Evolutionary conservation across 2,888 invertebrate genomes (phyloP).

Genomic region (Ditula angustiorana): DNA sequence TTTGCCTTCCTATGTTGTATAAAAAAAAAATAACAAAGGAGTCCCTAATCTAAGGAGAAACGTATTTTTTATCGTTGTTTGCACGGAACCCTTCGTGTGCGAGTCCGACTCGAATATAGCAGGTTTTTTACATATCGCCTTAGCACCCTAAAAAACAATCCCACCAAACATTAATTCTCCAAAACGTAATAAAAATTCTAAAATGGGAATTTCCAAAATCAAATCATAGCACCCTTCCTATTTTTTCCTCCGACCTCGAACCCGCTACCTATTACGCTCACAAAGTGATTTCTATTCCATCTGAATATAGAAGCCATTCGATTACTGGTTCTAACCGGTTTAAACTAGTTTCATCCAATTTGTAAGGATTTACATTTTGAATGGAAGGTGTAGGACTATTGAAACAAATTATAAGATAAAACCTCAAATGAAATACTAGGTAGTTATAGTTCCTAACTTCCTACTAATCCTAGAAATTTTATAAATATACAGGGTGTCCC

Average conservation of each 20-base stretch:
- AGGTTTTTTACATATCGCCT: too few species aligned
- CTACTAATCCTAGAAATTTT: too few species aligned
- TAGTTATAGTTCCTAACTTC: too few species aligned
- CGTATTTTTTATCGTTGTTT: too few species aligned
- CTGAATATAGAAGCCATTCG: conserved; percentile 6
- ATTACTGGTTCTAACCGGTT: conserved; percentile 16
- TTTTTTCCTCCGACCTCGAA: neutral
- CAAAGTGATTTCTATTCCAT: conserved; percentile 22
- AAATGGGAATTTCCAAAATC: conserved; percentile 29
- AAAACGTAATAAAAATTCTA: conserved; percentile 1
- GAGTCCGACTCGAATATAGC: too few species aligned
- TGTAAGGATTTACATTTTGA: neutral
- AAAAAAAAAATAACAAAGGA: too few species aligned
- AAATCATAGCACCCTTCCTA: conserved; percentile 6
- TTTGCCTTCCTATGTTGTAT: too few species aligned
- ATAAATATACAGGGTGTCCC: too few species aligned
- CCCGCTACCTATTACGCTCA: conserved; percentile 12
- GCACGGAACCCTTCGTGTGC: too few species aligned
- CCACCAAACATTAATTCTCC: conserved; percentile 9
- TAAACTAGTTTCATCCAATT: conserved; percentile 13
- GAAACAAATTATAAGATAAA: neutral
- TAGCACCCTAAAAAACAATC: conserved; percentile 13
- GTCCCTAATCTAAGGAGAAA: too few species aligned
- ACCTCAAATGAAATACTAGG: neutral
- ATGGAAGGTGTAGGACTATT: neutral